phyloP scores from a whole-genome alignment of 2,888 invertebrate genomes.

The Drosophila testacea region DNA sequence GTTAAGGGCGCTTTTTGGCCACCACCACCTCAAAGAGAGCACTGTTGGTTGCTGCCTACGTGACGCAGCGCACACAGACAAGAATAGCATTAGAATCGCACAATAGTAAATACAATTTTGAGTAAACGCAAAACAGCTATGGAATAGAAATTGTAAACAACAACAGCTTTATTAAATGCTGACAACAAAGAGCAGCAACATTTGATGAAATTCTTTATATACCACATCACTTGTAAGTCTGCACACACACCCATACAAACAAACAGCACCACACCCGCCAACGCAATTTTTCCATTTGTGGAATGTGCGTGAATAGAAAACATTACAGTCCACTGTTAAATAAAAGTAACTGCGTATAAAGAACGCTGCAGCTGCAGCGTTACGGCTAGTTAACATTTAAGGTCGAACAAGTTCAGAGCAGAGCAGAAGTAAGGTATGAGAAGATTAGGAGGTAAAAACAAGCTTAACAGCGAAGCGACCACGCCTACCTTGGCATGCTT shows the following conservation, averaged over 20 bases:
- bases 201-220: conserved; percentile 4
- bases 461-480: conserved; percentile 27
- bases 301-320: conserved; percentile 14
- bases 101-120: conserved; percentile 44
- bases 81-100: conserved; percentile 49
- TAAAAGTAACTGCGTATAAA: conserved; percentile 5
- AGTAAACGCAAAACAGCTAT: conserved; percentile 27
- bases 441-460: conserved; percentile 14
- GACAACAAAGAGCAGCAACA: conserved; percentile 12
- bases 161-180: conserved; percentile 12
- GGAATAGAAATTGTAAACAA: conserved; percentile 33
- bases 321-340: conserved; percentile 8
- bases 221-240: conserved; percentile 23
- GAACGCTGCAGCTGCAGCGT: neutral
- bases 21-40: conserved; percentile 8
- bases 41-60: conserved; percentile 57
- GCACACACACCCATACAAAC: conserved; percentile 4
- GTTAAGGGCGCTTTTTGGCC: conserved; percentile 52
- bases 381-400: conserved; percentile 46
- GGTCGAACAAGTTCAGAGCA: conserved; percentile 36
- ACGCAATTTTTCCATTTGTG: conserved; percentile 5
- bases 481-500: conserved; percentile 38
- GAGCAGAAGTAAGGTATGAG: neutral
- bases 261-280: conserved; percentile 8
- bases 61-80: conserved; percentile 58